Conservation (phyloP, 2,888 invertebrate species). For the Nymphalis polychloros region DNA sequence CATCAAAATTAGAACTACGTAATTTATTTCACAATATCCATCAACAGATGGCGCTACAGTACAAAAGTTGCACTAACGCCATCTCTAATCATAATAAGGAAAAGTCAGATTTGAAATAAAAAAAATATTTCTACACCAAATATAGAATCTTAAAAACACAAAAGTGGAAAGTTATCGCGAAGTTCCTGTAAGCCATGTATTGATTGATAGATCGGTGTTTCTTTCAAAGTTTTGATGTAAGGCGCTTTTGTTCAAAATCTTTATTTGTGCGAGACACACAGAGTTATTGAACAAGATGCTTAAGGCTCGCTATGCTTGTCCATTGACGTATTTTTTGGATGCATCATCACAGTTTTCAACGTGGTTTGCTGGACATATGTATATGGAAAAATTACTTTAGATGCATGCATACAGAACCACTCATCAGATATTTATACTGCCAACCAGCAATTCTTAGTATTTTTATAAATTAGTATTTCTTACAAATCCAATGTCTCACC, state of each 20-base stretch:
- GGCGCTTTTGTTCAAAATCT: conserved; percentile 39
- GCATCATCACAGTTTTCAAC: no score
- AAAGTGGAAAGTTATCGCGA: conserved; percentile 33
- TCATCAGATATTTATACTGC: no score
- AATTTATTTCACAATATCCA: no score
- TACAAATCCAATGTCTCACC: no score
- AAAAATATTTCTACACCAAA: neutral
- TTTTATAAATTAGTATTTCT: no score
- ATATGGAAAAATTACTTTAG: no score
- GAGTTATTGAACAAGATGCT: conserved; percentile 6
- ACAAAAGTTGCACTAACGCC: neutral
- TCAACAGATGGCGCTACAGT: no score
- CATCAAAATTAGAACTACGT: no score
- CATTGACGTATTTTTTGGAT: no score
- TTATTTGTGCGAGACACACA: conserved; percentile 35
- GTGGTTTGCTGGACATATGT: no score
- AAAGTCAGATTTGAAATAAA: neutral
- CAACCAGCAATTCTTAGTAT: no score
- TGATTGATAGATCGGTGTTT: conserved; percentile 46
- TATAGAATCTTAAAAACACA: conserved; percentile 23
- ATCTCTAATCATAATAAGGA: neutral
- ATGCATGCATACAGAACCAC: no score
- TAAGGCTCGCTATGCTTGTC: neutral
- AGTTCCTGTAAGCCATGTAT: conserved; percentile 38
- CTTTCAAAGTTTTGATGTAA: conserved; percentile 39